Evolutionary conservation across 2,888 invertebrate genomes (phyloP).

Genomic region (Endomychus coccineus): DNA sequence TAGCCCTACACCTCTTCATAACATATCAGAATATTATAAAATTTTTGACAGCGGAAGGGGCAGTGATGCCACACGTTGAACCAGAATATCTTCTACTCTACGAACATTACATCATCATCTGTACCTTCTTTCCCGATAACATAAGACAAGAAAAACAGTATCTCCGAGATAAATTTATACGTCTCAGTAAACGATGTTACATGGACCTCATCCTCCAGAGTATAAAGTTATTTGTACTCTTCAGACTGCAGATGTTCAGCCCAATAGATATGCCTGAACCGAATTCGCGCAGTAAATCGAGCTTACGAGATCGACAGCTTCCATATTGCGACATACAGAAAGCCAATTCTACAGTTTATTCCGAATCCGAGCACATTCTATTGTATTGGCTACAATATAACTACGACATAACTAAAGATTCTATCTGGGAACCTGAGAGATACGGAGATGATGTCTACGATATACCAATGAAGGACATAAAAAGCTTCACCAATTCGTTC

Average conservation of each 20-base stretch:
- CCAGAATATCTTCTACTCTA: conserved; percentile 42
- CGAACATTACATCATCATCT: conserved; percentile 36
- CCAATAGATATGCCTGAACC: background rate
- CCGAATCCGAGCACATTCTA: conserved; percentile 33
- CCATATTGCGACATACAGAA: background rate
- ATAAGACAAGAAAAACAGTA: conserved; percentile 9
- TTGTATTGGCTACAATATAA: conserved; percentile 43
- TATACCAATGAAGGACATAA: conserved; percentile 30
- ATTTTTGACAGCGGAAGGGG: conserved; percentile 37
- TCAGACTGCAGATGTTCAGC: conserved; percentile 35
- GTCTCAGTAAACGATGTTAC: conserved; percentile 47
- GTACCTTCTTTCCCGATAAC: conserved; percentile 18
- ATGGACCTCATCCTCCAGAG: conserved; percentile 55
- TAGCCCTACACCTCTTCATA: conserved; percentile 27
- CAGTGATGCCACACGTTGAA: conserved; percentile 39
- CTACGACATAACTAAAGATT: conserved; percentile 38
- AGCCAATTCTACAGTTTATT: conserved; percentile 4
- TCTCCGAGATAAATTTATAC: conserved; percentile 24
- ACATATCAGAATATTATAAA: conserved; percentile 37
- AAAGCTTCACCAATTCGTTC: conserved; percentile 48
- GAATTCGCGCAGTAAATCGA: background rate
- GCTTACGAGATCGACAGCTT: conserved; percentile 3
- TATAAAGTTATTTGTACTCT: conserved; percentile 52
- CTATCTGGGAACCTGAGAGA: conserved; percentile 43
- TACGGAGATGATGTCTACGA: conserved; percentile 40